Evolutionary conservation across 2,888 invertebrate genomes (phyloP), one percentile per base, ranked within the genome.

Genomic region (Drosophila neonasuta): DNA sequence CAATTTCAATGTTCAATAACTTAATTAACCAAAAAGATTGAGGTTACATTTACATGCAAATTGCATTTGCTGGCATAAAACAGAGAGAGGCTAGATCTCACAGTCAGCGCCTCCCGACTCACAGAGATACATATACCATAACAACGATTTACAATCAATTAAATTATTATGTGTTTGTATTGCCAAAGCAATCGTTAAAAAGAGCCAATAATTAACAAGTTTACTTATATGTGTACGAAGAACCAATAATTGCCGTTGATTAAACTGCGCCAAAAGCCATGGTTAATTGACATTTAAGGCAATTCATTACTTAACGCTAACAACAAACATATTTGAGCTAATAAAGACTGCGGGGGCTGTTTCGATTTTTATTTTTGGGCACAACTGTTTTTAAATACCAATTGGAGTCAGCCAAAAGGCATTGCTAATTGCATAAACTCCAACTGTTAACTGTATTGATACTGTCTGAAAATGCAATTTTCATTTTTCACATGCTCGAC

Each of bases 261-360:
- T 82, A 55, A 83, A 71, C 61, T 24, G 46, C 69, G 62, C 74
- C 72, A 74, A 75, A 77, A 70, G 58, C 64, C 56, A 67, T 55
- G 63, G 64, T 77, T 86, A 80, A 80, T 80, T 87, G 83, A 77
- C 86, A 85, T 87, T 82, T 82, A 79, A 82, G 77, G 68, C 74
- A 69, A 85, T 85, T 80, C 75, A 80, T 82, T 82, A 76, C 69
- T 68, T 63, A 63, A 69, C 56, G 39, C 32, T 59, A 64, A 54
- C 36, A 52, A 59, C 42, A 60, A 29, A 52, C 45, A 64, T 54
- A 61, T 71, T 51, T 29, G 42, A 51, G 60, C 15, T 65, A 66
- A 71, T 71, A 75, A 60, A 42, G 57, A 50, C 72, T 67, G 77
- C 72, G 73, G 77, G 77, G 77, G 67, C 62, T 60, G 56, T 30